A percentile compares a stretch with the other conserved stretches of the same genome.
phyloP scores from a whole-genome alignment of 2,888 invertebrate genomes.

The Lissocephala sabroskyi region DNA sequence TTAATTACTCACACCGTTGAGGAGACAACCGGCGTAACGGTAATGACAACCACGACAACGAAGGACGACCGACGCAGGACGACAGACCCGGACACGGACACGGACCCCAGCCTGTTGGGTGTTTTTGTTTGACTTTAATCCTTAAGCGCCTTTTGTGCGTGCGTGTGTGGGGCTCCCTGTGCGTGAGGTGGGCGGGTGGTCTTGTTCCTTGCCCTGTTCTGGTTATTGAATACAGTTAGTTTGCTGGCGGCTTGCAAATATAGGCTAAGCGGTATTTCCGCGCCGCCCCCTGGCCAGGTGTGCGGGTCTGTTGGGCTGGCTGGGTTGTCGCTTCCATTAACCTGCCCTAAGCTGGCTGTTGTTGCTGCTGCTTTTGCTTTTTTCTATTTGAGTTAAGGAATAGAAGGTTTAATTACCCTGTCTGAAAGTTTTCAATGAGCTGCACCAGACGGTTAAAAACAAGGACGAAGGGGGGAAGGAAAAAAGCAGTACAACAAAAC shows the following conservation, averaged over 20 bases:
- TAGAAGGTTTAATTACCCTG: no score
- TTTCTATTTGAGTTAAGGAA: no score
- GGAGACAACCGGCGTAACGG: no score
- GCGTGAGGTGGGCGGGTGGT: neutral
- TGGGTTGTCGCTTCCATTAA: neutral
- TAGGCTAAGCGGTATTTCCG: slow-evolving; percentile 29
- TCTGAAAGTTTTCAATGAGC: no score
- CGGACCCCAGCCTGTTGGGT: no score
- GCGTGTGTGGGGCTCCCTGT: slow-evolving; percentile 17
- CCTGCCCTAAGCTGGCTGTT: slow-evolving; percentile 2
- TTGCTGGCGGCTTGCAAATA: slow-evolving; percentile 12
- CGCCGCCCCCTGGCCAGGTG: slow-evolving; percentile 7
- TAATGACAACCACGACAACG: no score
- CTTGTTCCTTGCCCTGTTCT: no score
- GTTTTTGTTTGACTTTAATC: slow-evolving; percentile 33
- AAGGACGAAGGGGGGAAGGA: no score
- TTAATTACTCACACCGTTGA: slow-evolving; percentile 46
- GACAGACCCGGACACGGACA: no score
- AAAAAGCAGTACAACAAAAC: no score
- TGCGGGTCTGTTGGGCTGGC: neutral
- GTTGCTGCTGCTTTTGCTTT: slow-evolving; percentile 18
- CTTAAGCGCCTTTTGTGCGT: slow-evolving; percentile 26
- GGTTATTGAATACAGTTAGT: neutral
- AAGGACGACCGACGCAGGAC: no score
- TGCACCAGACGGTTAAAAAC: no score